Base-by-base conservation (phyloP, 2,113 vertebrate species). In the Nothocercus nigrocapillus region DNA sequence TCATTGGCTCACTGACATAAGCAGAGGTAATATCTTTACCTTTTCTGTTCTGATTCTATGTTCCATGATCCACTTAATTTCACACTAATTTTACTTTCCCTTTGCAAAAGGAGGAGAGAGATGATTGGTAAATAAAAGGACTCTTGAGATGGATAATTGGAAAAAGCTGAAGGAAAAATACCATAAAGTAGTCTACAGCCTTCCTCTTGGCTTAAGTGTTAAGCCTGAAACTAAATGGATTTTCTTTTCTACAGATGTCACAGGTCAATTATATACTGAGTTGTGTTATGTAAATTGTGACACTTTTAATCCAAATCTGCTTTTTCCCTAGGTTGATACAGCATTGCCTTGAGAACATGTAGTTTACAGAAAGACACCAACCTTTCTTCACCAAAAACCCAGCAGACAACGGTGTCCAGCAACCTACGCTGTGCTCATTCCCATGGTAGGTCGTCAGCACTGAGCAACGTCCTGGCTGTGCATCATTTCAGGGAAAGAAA, bases 381-480 rank as follows among this genome's bases (percentile, higher is more conserved):
- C 42, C n/a, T 86, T 54, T 58, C 82, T 62, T 75, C 7, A 0
- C 34, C 25, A 54, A 54, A 53, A 53, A 40, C 53, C 73, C 69
- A 45, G 25, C 45, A 61, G 51, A 34, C 36, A 75, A 34, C 69
- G 78, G 56, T 36, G 44, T 38, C 58, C 73, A 64, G 74, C 1
- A 1, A 66, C 59, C 44, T 88, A 20, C 69, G 22, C 54, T 5
- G 90, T 82, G 62, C 53, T 72, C 27, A 11, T 81, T 96, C 90
- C 86, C 90, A 96, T 96, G 93, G 95, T 96, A 95, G 53, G 95
- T 95, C 45, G 76, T 54, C 45, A 47, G 25, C 47, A 56, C 47
- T 47, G 44, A 72, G 28, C 9, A 22, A 16, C 67, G 8, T 56
- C 91, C 64, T 80, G 32, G 34, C 58, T 70, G 0, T 2, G 4